Base-by-base conservation (phyloP, 2,113 vertebrate species). In the Zingel zingel region DNA sequence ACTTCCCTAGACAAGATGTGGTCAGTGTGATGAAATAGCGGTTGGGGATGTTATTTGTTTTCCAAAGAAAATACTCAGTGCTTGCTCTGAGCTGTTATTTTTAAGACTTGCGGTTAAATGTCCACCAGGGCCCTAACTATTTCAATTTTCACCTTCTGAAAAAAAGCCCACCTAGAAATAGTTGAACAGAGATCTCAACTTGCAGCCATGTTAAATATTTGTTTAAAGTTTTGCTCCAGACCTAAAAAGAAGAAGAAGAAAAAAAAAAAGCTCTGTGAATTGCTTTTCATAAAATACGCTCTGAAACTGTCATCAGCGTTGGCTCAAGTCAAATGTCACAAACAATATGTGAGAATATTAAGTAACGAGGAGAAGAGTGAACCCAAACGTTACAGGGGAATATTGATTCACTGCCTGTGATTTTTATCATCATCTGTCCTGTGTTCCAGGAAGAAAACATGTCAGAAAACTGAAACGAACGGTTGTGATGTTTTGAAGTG, bases 51-150 rank as follows among this genome's bases (percentile, higher is more conserved):
- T 73, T 92, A 88, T 92, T 94, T 95, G 89, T 94, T 93, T 90
- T 93, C 93, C 94, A 94, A 93, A 88, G 81, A 88, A 94, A 93
- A 93, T 83, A 86, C 83, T 87, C 74, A 7, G 51, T 23, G 78
- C 88, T 91, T 76, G 86, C 82, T 86, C 85, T 77, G 83, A 70
- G 86, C 78, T 91, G 86, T 94, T 94, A 90, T 94, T 95, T 90
- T 90, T 86, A 92, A 92, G 83, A 70, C 74, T 82, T 93, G 89
- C 54, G 88, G 89, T 89, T 68, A 64, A 84, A 79, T 14, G 85
- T 89, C 89, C 83, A 84, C 54, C 70, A 67, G 75, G 64, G 69
- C 82, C 72, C 78, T 61, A 79, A 88, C 86, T 82, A 86, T 88
- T 90, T 92, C 78, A 89, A 85, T 89, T 89, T 92, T 90, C 86